Conservation (phyloP, 2,797 vertebrate genomes). For the Emydoidea blandingii region DNA sequence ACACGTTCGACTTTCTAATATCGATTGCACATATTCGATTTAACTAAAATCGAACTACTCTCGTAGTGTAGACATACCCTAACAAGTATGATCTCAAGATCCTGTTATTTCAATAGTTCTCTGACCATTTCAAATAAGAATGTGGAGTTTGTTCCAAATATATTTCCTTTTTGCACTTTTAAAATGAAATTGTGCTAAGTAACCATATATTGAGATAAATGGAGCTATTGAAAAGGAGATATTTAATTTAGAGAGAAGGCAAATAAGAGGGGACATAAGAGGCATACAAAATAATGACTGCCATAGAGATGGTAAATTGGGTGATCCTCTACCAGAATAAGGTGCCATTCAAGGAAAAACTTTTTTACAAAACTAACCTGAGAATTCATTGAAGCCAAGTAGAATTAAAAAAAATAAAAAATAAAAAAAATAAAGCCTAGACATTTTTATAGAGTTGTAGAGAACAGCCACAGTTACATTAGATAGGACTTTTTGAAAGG, state of each 20-base stretch:
- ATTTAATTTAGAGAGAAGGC: neutral
- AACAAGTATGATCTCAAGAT: neutral
- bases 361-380: neutral
- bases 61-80: no score
- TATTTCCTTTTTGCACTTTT: neutral
- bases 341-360: neutral
- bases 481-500: neutral
- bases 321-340: neutral
- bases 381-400: neutral
- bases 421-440: neutral
- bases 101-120: neutral
- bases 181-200: neutral
- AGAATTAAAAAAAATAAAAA: neutral
- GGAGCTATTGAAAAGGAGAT: neutral
- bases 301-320: accelerated
- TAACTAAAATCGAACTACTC: no score
- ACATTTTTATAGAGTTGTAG: neutral
- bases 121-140: neutral
- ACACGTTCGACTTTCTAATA: no score
- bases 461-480: neutral
- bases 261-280: neutral
- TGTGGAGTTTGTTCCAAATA: neutral
- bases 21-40: no score
- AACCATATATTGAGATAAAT: neutral
- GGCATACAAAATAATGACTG: accelerated